A percentile compares a stretch with the other conserved stretches of the same genome.
Conservation (phyloP, 2,113 vertebrate species). For the Gopherus evgoodei region DNA sequence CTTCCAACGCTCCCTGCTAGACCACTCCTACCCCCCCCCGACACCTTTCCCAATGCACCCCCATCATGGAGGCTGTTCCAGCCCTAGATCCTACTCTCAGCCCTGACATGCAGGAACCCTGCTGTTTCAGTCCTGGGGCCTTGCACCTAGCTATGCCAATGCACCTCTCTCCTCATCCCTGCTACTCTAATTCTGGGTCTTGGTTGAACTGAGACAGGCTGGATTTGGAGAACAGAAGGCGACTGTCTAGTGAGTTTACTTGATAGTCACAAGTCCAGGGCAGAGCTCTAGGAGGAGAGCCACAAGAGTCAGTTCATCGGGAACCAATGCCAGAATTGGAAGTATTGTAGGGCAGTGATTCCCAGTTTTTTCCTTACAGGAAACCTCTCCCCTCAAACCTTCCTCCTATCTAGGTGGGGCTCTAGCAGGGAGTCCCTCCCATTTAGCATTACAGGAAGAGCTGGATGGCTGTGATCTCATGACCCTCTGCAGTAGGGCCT, state of each 20-base stretch:
- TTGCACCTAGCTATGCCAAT: not conserved
- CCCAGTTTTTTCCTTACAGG: not conserved
- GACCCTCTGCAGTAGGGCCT: not conserved
- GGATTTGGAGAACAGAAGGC: not conserved
- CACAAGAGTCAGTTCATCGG: not conserved
- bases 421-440: not conserved
- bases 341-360: not conserved
- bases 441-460: not conserved
- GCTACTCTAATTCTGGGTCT: not conserved
- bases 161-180: not conserved
- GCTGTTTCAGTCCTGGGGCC: not conserved
- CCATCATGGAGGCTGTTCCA: not conserved
- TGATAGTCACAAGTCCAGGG: not conserved
- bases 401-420: not conserved
- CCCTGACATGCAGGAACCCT: not conserved
- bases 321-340: not conserved
- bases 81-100: not conserved
- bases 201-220: not conserved
- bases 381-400: not conserved
- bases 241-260: not conserved
- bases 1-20: rapidly evolving
- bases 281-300: not conserved
- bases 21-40: not conserved
- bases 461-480: not conserved
- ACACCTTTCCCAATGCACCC: not conserved